Percentiles rank a stretch among this genome's conserved stretches.
phyloP scores from a whole-genome alignment of 2,797 vertebrate species.

The Esox lucius region DNA sequence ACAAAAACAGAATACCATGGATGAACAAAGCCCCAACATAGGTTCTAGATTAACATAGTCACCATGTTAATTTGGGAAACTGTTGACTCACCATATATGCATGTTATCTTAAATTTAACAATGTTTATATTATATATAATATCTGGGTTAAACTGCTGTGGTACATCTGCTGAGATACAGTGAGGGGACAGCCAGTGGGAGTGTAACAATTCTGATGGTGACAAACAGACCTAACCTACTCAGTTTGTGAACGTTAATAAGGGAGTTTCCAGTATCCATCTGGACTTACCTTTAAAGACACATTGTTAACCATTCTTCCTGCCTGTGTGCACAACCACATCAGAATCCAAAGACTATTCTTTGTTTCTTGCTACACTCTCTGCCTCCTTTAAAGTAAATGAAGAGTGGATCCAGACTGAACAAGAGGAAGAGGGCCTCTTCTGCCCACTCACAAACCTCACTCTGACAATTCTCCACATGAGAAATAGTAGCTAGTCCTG shows the following conservation, averaged over 20 bases:
- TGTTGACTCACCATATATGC: slow-evolving; percentile 21
- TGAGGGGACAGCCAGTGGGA: background rate
- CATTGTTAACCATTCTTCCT: background rate
- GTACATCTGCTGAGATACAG: background rate
- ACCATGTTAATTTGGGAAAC: background rate
- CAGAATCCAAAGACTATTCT: slow-evolving; percentile 60
- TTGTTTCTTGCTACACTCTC: slow-evolving; percentile 67
- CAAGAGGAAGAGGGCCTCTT: slow-evolving; percentile 69
- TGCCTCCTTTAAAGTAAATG: slow-evolving; percentile 73
- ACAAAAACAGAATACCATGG: no score
- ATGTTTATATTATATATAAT: background rate
- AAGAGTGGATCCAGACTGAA: slow-evolving; percentile 63
- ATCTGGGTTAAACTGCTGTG: background rate
- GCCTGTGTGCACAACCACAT: slow-evolving; percentile 64
- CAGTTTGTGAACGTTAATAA: background rate
- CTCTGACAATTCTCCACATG: slow-evolving; percentile 59
- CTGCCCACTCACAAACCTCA: slow-evolving; percentile 68
- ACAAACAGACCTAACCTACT: background rate
- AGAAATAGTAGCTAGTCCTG: slow-evolving; percentile 72
- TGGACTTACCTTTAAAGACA: background rate
- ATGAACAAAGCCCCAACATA: no score
- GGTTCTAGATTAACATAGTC: no score
- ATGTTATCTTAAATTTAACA: background rate
- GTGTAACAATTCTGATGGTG: background rate
- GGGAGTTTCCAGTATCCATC: background rate